Conservation (phyloP, 1,140 invertebrate species). For the Bombus cullumanus region DNA sequence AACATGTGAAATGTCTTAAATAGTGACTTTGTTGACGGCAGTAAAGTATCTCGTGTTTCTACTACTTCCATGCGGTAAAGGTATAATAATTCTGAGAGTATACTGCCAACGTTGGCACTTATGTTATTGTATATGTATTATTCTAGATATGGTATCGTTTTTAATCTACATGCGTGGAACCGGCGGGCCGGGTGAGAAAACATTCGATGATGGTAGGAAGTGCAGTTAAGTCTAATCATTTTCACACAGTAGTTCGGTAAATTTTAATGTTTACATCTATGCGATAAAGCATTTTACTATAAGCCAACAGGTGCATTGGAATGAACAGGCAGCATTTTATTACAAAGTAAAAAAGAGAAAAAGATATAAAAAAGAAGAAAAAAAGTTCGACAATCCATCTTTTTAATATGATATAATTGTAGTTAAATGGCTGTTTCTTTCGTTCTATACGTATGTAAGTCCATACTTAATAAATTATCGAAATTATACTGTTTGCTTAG, state of each 20-base stretch:
- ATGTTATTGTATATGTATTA: slow-evolving; percentile 51
- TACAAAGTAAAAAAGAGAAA: not conserved
- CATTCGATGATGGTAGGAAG: slow-evolving; percentile 50
- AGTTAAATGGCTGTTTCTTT: not conserved
- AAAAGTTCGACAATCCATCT: slow-evolving; percentile 28
- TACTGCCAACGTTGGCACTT: slow-evolving; percentile 44
- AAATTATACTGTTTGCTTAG: not conserved
- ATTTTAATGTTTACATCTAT: slow-evolving; percentile 36
- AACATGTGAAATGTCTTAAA: slow-evolving; percentile 21
- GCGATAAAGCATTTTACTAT: slow-evolving; percentile 20
- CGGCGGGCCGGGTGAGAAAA: slow-evolving; percentile 64
- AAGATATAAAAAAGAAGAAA: not conserved
- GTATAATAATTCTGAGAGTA: slow-evolving; percentile 42
- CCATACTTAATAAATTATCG: not conserved
- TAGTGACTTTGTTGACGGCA: slow-evolving; percentile 14
- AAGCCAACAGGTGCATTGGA: slow-evolving; percentile 24
- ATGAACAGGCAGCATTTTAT: slow-evolving; percentile 11
- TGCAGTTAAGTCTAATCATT: slow-evolving; percentile 44
- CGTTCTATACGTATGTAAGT: not conserved
- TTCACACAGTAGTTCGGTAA: slow-evolving; percentile 33
- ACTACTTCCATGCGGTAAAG: slow-evolving; percentile 52
- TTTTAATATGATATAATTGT: slow-evolving; percentile 20
- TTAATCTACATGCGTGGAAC: slow-evolving; percentile 63
- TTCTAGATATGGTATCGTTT: slow-evolving; percentile 51
- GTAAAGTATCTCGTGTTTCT: slow-evolving; percentile 35